Base-by-base conservation (phyloP, 2,797 vertebrate species). In the Amblyopsis hoosieri region DNA sequence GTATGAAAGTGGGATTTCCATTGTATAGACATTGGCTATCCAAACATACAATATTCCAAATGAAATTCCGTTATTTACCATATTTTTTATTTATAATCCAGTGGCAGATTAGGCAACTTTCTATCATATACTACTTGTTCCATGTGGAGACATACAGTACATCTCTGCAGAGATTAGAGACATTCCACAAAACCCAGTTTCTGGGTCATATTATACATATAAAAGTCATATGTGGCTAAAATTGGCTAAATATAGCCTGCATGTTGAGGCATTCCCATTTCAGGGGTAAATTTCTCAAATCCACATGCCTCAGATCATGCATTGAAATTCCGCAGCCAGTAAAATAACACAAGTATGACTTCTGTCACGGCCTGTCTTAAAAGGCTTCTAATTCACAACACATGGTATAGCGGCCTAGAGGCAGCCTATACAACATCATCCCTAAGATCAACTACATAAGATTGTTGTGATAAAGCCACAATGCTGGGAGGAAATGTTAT, bases 11-110 rank as follows among this genome's bases (percentile, higher is more conserved):
- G 5, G 45, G 14, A 33, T 9, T 62, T 60, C 2, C 74, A 76
- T 85, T 73, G 14, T 71, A 23, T 0, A 46, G 63, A 72, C 77
- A 72, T 76, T 72, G 29, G 33, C 23, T 12, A 29, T 47, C 49
- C 50, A 76, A 85, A 82, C 33, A 3, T 63, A 79, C 56, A 46
- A 74, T 57, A 78, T 75, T 85, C 72, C 74, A 73, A 76, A 76
- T 76, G 72, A 82, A 80, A 85, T 80, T 85, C 76, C 71, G 81
- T 84, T 87, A 89, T 85, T 80, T 77, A 72, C 65, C 65, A 85
- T 23, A 23, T 23, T 23, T 23, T 79, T 79, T 75, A 87, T 83
- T 82, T 69, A 66, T 89, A 89, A 89, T 90, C 85, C 83, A 45
- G 51, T 42, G 14, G 2, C 13, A 57, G 84, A 88, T 88, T 87